Evolutionary conservation across 2,113 vertebrate species (phyloP).

Genomic region (Sander vitreus): DNA sequence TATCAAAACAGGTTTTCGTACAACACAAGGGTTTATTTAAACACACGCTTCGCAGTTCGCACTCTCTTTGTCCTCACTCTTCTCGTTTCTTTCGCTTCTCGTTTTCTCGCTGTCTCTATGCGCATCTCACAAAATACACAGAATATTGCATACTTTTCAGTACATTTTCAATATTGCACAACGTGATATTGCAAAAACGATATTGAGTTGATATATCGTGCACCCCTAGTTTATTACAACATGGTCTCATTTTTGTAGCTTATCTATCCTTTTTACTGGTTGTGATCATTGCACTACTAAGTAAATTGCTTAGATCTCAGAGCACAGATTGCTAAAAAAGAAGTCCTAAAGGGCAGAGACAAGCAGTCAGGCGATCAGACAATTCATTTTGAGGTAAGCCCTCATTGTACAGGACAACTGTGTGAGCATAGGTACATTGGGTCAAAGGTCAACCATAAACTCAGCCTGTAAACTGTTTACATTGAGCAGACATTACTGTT

Average conservation of each 20-base stretch:
- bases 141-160: too few relatives aligned
- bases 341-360: neutral
- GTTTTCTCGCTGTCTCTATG: too few relatives aligned
- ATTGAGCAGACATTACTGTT: neutral
- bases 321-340: neutral
- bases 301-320: neutral
- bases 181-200: too few relatives aligned
- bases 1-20: too few relatives aligned
- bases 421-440: neutral
- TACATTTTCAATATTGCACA: too few relatives aligned
- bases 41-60: too few relatives aligned
- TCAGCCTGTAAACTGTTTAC: neutral
- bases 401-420: neutral
- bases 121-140: too few relatives aligned
- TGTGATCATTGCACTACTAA: neutral
- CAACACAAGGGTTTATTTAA: too few relatives aligned
- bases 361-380: neutral
- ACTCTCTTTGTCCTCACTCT: too few relatives aligned
- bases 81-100: too few relatives aligned
- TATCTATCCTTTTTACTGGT: neutral
- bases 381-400: neutral
- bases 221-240: neutral
- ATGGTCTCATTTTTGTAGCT: neutral
- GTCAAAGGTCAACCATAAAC: conserved; percentile 4
- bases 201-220: too few relatives aligned